Base-by-base conservation (phyloP, 2,113 vertebrate genomes). In the Anguilla rostrata region DNA sequence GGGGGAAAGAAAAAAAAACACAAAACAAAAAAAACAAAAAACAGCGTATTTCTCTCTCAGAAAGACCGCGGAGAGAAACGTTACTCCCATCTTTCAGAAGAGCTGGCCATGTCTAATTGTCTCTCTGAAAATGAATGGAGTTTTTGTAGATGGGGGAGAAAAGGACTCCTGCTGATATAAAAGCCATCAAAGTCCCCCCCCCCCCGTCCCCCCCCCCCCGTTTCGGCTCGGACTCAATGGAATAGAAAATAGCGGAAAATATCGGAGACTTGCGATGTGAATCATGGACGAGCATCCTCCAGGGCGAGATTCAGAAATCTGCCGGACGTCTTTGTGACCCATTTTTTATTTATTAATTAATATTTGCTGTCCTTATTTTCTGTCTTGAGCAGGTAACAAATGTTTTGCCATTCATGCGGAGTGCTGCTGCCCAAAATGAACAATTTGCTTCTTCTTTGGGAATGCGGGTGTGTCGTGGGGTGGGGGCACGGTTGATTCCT, bases 61-160 rank as follows among this genome's bases (percentile, higher is more conserved):
- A 92, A 92, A 91, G 90, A 86, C 39, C 71, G 86, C 20, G 86
- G 84, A 89, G 91, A 91, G 89, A 91, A 86, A 88, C 88, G 86
- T 39, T 87, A 90, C 90, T 89, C 85, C 84, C 91, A 85, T 92
- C 92, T 90, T 94, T 95, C 92, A 92, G 88, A 87, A 88, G 86
- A 43, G 89, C 90, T 84, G 90, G 87, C 93, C 94, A 92, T 95
- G 92, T 94, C 95, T 94, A 95, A 95, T 95, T 94, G 92, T 91
- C 92, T 84, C 90, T 86, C 87, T 92, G 87, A 92, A 93, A 94
- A 94, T 95, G 94, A 95, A 95, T 88, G 88, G 92, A 40, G 88
- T 92, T 94, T 94, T 92, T 94, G 91, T 93, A 86, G 86, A 39
- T 49, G 71, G 85, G 60, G 78, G 90, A 91, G 92, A 92, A 89